Base-by-base conservation (phyloP, 2,888 invertebrate genomes). In the Mimachlamys varia region DNA sequence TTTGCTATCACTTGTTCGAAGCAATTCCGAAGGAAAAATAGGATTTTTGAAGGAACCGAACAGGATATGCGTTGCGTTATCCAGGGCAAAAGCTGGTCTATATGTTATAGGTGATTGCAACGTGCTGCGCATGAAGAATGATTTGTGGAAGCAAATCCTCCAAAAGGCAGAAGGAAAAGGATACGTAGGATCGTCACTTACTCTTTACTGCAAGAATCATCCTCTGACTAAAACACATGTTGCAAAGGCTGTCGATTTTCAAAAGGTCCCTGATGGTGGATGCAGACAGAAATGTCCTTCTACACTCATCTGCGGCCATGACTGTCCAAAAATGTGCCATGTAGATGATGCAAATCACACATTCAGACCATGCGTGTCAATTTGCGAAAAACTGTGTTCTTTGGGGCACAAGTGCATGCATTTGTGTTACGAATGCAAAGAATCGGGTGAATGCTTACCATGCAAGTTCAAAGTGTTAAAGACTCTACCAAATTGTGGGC, bases 11-110 rank as follows among this genome's bases (percentile, higher is more conserved):
- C 93, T 96, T 5, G 96, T 97, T 5, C 92, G 96, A 90, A 96
- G 96, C 91, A 96, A 95, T 93, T 89, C 38, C n/a, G 88, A 90
- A 55, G 53, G n/a, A n/a, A 88, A n/a, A 12, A 95, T 96, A 88
- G 97, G 97, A 1, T 96, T 96, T 93, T 90, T 95, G 12, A 92
- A 91, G 38, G 91, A 94, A 58, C 93, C 95, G 89, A 96, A 96
- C 93, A 91, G 96, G 90, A 93, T 96, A 27, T 96, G 96, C 91
- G 96, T 97, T 10, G 95, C 96, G 22, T 90, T 97, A 88, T 96
- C 96, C 19, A 92, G 96, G 53, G 96, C 96, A 0, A 96, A 95
- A 89, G 94, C 92, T 55, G 97, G 96, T 0, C 91, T 97, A n/a
- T 97, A 94, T 93, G 95, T 95, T 2, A 93, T 96, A 55, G 97